Conservation (phyloP, 2,113 vertebrate species). For the Oostethus manadensis region DNA sequence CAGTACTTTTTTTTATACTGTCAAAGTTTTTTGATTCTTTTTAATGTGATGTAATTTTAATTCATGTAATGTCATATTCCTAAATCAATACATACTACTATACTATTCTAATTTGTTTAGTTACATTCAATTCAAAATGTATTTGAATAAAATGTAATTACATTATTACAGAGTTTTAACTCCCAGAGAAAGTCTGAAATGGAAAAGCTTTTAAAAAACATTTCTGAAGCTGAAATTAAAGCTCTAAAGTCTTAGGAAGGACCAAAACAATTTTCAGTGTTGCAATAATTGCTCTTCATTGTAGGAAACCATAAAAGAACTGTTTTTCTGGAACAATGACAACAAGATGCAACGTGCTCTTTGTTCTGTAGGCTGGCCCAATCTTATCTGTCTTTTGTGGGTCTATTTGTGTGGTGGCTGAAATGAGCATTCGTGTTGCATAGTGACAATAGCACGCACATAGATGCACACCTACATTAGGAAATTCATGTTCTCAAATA, state of each 20-base stretch:
- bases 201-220: too few species aligned
- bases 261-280: neutral
- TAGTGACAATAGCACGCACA: constrained; percentile 7
- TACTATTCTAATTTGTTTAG: too few species aligned
- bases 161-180: too few species aligned
- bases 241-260: constrained; percentile 4
- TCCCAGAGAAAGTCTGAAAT: too few species aligned
- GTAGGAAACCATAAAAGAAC: neutral
- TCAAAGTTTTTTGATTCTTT: too few species aligned
- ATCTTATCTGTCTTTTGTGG: constrained; percentile 12
- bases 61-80: too few species aligned
- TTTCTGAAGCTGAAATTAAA: too few species aligned
- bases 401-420: constrained; percentile 16
- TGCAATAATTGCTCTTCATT: constrained; percentile 19
- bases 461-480: neutral
- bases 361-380: neutral
- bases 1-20: too few species aligned
- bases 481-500: constrained; percentile 16
- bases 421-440: constrained; percentile 23
- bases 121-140: too few species aligned
- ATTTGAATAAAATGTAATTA: too few species aligned
- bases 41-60: too few species aligned
- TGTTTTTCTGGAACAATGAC: constrained; percentile 17
- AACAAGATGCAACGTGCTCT: constrained; percentile 4
- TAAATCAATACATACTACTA: too few species aligned